These are phyloP conservation scores for Protosalanx chinensis DNA, from an alignment of 2,797 vertebrate genomes.

Conservation along the genomic window DNA sequence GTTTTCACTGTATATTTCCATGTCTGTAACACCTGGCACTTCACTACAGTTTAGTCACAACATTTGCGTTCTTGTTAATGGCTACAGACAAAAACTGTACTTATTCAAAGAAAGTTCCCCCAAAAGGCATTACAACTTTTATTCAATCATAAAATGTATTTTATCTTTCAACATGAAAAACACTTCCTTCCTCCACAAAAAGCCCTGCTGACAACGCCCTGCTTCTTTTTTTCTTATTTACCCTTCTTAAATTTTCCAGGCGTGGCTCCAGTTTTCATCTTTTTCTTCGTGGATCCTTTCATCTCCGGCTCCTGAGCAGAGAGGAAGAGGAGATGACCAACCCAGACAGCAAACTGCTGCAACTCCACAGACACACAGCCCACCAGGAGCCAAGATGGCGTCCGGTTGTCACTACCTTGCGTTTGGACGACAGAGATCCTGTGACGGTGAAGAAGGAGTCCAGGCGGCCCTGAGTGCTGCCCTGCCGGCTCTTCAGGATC, in stretches of 20 bases:
- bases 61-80: too few relatives aligned
- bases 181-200: background rate
- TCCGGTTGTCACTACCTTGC: slow-evolving; percentile 73
- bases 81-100: too few relatives aligned
- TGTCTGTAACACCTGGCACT: too few relatives aligned
- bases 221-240: slow-evolving; percentile 65
- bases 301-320: slow-evolving; percentile 70
- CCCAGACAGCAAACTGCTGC: too few relatives aligned
- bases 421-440: slow-evolving; percentile 91
- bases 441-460: slow-evolving; percentile 96
- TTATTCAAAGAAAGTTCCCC: too few relatives aligned
- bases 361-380: background rate
- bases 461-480: slow-evolving; percentile 91
- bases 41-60: too few relatives aligned
- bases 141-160: background rate
- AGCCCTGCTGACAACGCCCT: background rate
- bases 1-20: too few relatives aligned
- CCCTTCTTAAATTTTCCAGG: slow-evolving; percentile 78
- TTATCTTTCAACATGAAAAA: background rate
- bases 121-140: background rate
- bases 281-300: slow-evolving; percentile 89
- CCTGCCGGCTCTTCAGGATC: slow-evolving; percentile 88
- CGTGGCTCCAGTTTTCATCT: slow-evolving; percentile 74
- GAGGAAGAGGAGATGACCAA: slow-evolving; percentile 5
- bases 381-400: background rate